These are phyloP conservation scores for Operophtera brumata DNA, from an alignment of 2,888 invertebrate species.

Conservation along the genomic window DNA sequence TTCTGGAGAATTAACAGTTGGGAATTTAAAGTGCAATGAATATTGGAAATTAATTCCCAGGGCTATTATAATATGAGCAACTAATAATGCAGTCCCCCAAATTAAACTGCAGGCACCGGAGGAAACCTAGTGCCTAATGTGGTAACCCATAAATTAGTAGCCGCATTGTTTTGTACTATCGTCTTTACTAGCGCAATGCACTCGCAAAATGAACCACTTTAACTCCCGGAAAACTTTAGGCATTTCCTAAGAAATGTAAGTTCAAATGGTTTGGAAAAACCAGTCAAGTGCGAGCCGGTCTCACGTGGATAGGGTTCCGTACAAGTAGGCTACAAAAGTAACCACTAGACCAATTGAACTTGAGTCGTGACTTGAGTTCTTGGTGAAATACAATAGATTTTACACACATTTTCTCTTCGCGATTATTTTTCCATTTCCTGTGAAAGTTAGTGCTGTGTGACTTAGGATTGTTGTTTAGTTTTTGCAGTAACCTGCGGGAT, in stretches of 20 bases:
- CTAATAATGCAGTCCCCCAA: conserved; percentile 14
- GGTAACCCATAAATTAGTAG: conserved; percentile 16
- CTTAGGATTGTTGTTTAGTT: no score
- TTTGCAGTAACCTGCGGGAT: no score
- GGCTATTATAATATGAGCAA: conserved; percentile 18
- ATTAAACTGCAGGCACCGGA: conserved; percentile 19
- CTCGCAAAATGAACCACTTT: conserved; percentile 8
- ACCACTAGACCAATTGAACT: no score
- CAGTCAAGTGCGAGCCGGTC: no score
- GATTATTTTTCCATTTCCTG: no score
- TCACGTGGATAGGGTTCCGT: no score
- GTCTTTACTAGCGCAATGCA: conserved; percentile 13
- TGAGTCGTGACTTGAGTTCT: no score
- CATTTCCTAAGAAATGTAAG: neutral
- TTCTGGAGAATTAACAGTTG: neutral
- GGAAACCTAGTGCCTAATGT: conserved; percentile 17
- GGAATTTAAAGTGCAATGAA: conserved; percentile 5
- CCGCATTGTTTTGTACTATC: conserved; percentile 19
- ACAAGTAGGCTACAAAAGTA: no score
- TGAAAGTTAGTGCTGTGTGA: no score
- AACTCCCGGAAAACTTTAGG: neutral
- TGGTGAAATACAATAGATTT: no score
- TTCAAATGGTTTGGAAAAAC: neutral
- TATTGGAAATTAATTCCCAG: conserved; percentile 8
- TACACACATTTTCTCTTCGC: no score